phyloP scores from a whole-genome alignment of 2,888 invertebrate genomes.

The Dynastes maya region DNA sequence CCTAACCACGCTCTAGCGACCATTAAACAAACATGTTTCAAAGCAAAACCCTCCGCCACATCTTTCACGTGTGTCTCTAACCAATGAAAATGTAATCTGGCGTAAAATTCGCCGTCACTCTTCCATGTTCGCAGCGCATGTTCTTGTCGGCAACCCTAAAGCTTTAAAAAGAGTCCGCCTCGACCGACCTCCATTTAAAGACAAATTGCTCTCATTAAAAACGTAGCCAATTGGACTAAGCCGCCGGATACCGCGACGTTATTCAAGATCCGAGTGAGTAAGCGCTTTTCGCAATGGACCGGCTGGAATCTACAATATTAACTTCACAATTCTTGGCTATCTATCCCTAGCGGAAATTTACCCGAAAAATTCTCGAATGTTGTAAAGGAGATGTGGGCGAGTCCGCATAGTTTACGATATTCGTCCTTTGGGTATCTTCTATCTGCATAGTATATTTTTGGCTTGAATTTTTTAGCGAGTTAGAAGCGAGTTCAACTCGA shows the following conservation, averaged over 20 bases:
- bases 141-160: too few relatives aligned
- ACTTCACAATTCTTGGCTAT: constrained; percentile 19
- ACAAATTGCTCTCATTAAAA: constrained; percentile 32
- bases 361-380: neutral
- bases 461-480: too few relatives aligned
- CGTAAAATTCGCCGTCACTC: constrained; percentile 16
- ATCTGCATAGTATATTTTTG: too few relatives aligned
- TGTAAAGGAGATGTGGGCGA: neutral
- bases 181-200: constrained; percentile 9
- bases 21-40: neutral
- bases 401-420: neutral
- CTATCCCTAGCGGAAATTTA: constrained; percentile 5
- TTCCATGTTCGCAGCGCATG: neutral
- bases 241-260: constrained; percentile 5
- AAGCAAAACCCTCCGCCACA: neutral
- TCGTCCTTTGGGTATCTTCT: neutral
- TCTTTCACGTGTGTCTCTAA: neutral
- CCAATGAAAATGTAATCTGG: constrained; percentile 27
- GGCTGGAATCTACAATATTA: constrained; percentile 16
- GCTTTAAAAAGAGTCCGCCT: neutral
- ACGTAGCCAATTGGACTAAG: constrained; percentile 1
- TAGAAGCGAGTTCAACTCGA: too few relatives aligned
- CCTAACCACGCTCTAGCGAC: neutral
- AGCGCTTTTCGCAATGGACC: neutral
- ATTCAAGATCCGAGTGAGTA: neutral